Percentiles rank a stretch among this genome's conserved stretches.
Evolutionary conservation across 2,888 invertebrate genomes (phyloP).

Genomic region (Quadroppia sp.): DNA sequence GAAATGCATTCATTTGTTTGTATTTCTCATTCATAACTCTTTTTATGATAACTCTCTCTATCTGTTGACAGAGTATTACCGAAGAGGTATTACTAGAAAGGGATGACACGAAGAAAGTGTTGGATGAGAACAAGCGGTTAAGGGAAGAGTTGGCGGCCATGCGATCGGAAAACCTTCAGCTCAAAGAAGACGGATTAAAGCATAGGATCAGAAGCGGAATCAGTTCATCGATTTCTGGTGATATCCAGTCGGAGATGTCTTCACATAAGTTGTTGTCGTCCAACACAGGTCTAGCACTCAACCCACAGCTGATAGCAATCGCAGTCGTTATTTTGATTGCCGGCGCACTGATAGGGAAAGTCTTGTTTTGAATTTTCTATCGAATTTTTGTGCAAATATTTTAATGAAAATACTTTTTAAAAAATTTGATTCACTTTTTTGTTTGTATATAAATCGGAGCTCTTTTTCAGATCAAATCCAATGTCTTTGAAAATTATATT

Average conservation of each 20-base stretch:
- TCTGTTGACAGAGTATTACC: background rate
- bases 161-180: slow-evolving; percentile 76
- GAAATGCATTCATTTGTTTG: background rate
- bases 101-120: slow-evolving; percentile 62
- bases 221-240: background rate
- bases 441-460: slow-evolving; percentile 14
- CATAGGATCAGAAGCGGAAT: slow-evolving; percentile 39
- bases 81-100: background rate
- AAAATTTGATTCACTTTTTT: background rate
- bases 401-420: background rate
- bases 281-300: background rate
- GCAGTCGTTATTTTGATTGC: slow-evolving; percentile 66
- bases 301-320: slow-evolving; percentile 56
- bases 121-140: slow-evolving; percentile 69
- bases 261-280: background rate
- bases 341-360: slow-evolving; percentile 74
- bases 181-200: slow-evolving; percentile 60
- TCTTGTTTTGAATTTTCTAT: slow-evolving; percentile 65
- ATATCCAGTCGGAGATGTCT: background rate
- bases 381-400: slow-evolving; percentile 20
- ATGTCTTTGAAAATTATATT: background rate
- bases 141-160: slow-evolving; percentile 72
- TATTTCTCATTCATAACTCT: background rate
- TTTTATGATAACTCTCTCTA: background rate
- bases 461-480: background rate